Conservation (phyloP, 1,140 invertebrate genomes). For the Drosophila pandora region DNA sequence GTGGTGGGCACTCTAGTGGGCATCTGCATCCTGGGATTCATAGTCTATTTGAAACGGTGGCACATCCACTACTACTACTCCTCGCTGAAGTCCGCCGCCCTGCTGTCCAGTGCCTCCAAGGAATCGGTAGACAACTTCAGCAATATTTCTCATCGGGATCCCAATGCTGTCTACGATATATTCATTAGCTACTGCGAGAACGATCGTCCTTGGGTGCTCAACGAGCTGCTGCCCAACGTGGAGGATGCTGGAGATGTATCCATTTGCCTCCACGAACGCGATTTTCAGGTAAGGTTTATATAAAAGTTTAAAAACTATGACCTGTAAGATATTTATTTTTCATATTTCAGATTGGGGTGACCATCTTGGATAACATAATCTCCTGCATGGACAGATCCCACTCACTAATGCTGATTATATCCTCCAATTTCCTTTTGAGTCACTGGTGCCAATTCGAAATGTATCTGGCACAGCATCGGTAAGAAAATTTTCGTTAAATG, state of each 20-base stretch:
- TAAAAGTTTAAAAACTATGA: background rate
- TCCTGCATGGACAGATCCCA: conserved; percentile 87
- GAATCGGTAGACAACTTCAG: conserved; percentile 55
- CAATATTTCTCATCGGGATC: conserved; percentile 46
- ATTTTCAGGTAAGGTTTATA: conserved; percentile 85
- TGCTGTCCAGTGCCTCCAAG: conserved; percentile 69
- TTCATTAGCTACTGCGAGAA: conserved; percentile 88
- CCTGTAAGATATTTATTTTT: background rate
- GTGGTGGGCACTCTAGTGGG: conserved; percentile 69
- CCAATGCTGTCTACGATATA: conserved; percentile 85
- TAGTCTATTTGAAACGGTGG: conserved; percentile 84
- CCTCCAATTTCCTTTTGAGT: conserved; percentile 85
- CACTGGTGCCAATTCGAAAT: conserved; percentile 89
- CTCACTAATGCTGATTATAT: conserved; percentile 86
- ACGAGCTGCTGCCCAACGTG: conserved; percentile 86
- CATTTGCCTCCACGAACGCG: conserved; percentile 87
- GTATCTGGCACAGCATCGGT: conserved; percentile 87
- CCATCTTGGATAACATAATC: conserved; percentile 87
- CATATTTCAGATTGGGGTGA: conserved; percentile 85
- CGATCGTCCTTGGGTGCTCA: conserved; percentile 86
- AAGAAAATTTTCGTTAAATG: background rate
- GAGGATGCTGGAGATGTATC: conserved; percentile 85
- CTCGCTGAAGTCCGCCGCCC: conserved; percentile 85
- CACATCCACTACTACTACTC: conserved; percentile 85
- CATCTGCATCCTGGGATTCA: conserved; percentile 63